Conservation (phyloP, 2,113 vertebrate species). For the Himantopus leucocephalus region DNA sequence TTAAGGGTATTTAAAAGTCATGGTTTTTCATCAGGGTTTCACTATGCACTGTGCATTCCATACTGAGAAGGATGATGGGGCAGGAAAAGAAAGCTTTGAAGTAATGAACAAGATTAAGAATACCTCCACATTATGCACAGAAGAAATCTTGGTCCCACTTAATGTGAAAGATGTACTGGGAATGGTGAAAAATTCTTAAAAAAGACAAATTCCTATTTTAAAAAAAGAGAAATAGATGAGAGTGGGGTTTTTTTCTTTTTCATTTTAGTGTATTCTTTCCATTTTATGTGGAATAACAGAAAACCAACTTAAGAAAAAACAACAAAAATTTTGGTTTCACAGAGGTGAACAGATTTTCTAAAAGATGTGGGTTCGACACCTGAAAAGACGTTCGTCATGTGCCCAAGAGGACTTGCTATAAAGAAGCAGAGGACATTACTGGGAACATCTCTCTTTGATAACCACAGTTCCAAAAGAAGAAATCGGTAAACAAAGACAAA, state of each 20-base stretch:
- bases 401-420: too few relatives aligned
- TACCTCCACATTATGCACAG: neutral
- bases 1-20: neutral
- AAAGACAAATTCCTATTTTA: neutral
- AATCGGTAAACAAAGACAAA: neutral
- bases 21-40: neutral
- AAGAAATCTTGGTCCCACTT: neutral
- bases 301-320: neutral
- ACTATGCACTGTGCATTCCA: neutral
- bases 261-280: neutral
- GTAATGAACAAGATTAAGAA: neutral
- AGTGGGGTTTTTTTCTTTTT: neutral
- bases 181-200: neutral
- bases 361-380: neutral
- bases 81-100: neutral
- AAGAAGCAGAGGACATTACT: neutral
- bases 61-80: neutral
- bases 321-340: neutral
- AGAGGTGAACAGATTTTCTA: neutral
- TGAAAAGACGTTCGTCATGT: neutral
- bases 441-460: neutral
- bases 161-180: neutral
- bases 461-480: neutral
- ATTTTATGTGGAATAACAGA: neutral
- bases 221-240: neutral